Evolutionary conservation across 1,140 invertebrate genomes (phyloP).

Genomic region (Drosophila funebris): DNA sequence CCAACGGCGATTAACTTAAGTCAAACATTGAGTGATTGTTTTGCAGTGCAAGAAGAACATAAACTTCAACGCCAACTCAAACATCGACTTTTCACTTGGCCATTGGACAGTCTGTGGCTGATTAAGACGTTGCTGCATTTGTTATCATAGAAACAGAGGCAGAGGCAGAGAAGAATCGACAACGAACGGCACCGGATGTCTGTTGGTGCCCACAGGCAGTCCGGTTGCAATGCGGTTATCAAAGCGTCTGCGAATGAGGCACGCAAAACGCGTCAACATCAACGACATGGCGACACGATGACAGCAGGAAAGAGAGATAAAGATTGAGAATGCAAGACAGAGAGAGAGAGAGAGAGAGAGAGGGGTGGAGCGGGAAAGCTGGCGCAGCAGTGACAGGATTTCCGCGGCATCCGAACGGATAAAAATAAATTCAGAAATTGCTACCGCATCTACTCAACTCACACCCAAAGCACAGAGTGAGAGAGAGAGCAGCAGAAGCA

Average conservation of each 20-base stretch:
- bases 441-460: slow-evolving; percentile 61
- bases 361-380: background rate
- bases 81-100: background rate
- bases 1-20: slow-evolving; percentile 79
- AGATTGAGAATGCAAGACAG: background rate
- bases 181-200: background rate
- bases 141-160: slow-evolving; percentile 60
- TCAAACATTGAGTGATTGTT: slow-evolving; percentile 81
- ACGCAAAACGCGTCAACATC: slow-evolving; percentile 68
- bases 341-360: background rate
- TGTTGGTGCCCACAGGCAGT: slow-evolving; percentile 23
- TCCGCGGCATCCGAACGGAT: slow-evolving; percentile 73
- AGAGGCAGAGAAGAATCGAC: background rate
- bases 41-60: slow-evolving; percentile 46
- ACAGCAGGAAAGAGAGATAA: background rate
- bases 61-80: slow-evolving; percentile 3
- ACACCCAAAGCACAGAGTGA: background rate
- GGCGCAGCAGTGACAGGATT: slow-evolving; percentile 58
- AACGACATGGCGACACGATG: slow-evolving; percentile 22
- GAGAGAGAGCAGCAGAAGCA: background rate
- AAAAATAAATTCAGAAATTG: slow-evolving; percentile 81
- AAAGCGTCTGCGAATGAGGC: slow-evolving; percentile 26
- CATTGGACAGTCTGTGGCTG: slow-evolving; percentile 55
- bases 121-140: slow-evolving; percentile 70
- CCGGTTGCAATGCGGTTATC: slow-evolving; percentile 22